Percentiles rank a stretch among this genome's conserved stretches.
These are phyloP conservation scores for Nebria salina DNA, from an alignment of 2,888 invertebrate genomes.

Conservation along the genomic window DNA sequence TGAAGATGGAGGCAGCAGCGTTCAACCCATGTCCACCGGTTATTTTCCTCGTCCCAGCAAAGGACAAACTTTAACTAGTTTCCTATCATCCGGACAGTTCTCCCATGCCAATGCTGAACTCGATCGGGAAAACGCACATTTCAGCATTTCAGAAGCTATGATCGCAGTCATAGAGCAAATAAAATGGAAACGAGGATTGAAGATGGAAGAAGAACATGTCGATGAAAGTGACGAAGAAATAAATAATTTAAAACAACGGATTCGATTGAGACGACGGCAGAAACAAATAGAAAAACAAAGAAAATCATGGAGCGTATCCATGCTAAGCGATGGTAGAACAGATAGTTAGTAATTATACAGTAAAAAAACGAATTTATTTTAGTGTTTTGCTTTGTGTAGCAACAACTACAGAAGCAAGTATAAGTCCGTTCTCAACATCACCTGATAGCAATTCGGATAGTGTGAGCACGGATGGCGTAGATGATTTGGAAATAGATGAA, in stretches of 20 bases:
- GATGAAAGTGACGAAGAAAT: conserved; percentile 76
- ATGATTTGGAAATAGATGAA: conserved; percentile 66
- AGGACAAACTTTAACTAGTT: conserved; percentile 78
- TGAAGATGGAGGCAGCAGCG: conserved; percentile 68
- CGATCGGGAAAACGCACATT: conserved; percentile 87
- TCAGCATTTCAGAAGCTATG: conserved; percentile 84
- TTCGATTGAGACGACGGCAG: conserved; percentile 68
- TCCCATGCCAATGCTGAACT: conserved; percentile 77
- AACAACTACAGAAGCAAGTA: conserved; percentile 66
- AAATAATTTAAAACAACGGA: conserved; percentile 70
- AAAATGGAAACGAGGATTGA: conserved; percentile 68
- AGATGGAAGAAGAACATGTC: conserved; percentile 63
- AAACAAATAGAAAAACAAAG: conserved; percentile 63
- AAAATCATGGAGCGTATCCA: conserved; percentile 55
- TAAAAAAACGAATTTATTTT: background rate
- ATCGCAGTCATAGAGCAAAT: conserved; percentile 83
- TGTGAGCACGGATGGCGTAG: conserved; percentile 65
- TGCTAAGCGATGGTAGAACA: conserved; percentile 64
- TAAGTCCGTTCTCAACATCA: conserved; percentile 66
- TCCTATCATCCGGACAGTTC: conserved; percentile 77
- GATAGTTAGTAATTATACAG: conserved; percentile 60
- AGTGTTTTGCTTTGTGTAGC: conserved; percentile 52
- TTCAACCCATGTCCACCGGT: conserved; percentile 68
- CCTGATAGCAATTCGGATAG: conserved; percentile 62
- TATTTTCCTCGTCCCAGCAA: conserved; percentile 70